These are phyloP conservation scores for Chelon auratus DNA, from an alignment of 2,797 vertebrate species.

Conservation along the genomic window DNA sequence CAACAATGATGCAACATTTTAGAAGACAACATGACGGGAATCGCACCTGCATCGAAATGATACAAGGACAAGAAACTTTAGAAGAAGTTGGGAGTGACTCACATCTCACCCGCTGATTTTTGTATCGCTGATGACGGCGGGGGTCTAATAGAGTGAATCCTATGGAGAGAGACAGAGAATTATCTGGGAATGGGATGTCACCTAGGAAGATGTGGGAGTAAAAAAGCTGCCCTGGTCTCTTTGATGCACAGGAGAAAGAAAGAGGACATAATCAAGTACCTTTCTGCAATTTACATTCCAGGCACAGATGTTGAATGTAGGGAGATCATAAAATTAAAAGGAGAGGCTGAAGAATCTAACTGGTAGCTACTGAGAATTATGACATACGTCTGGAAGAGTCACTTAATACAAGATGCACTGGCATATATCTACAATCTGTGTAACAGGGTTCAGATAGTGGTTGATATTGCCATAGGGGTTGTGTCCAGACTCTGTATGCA, in stretches of 20 bases:
- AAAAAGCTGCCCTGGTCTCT: slow-evolving; percentile 18
- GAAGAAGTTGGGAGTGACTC: slow-evolving; percentile 58
- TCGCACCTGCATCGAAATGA: slow-evolving; percentile 45
- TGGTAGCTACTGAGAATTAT: slow-evolving; percentile 62
- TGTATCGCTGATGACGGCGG: slow-evolving; percentile 33
- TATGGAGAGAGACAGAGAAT: slow-evolving; percentile 47
- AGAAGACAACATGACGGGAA: slow-evolving; percentile 34
- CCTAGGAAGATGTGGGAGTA: slow-evolving; percentile 33
- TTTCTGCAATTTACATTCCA: slow-evolving; percentile 54
- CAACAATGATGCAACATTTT: slow-evolving; percentile 52
- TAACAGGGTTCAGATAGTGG: slow-evolving; percentile 49
- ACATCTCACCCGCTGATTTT: slow-evolving; percentile 50
- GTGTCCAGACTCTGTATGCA: slow-evolving; percentile 58
- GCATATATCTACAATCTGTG: slow-evolving; percentile 44
- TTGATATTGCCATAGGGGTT: slow-evolving; percentile 61
- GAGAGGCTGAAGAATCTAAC: slow-evolving; percentile 21
- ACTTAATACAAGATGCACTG: slow-evolving; percentile 50
- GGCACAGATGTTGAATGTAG: slow-evolving; percentile 51
- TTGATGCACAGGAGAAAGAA: slow-evolving; percentile 32
- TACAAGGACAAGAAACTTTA: slow-evolving; percentile 46
- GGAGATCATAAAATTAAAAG: slow-evolving; percentile 25
- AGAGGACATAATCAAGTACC: slow-evolving; percentile 42
- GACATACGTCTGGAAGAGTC: slow-evolving; percentile 37
- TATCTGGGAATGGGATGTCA: slow-evolving; percentile 37
- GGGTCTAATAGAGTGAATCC: slow-evolving; percentile 59